phyloP scores from a whole-genome alignment of 2,797 vertebrate genomes.

The Steatocranus sp. region DNA sequence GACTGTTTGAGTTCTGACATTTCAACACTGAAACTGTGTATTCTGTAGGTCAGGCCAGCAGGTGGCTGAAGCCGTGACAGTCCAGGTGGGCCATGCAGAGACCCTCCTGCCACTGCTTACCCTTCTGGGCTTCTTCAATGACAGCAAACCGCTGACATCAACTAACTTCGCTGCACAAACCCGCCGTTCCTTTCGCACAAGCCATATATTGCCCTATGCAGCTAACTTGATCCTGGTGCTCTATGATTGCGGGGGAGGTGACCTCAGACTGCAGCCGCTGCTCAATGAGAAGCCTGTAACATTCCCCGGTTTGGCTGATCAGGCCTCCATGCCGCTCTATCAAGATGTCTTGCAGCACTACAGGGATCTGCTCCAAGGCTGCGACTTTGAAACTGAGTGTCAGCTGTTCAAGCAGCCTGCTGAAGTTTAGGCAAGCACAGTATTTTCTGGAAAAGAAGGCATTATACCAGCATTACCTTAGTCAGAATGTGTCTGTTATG shows the following conservation, averaged over 20 bases:
- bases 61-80: conserved; percentile 81
- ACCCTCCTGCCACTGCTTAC: conserved; percentile 90
- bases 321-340: conserved; percentile 74
- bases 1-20: background rate
- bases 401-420: conserved; percentile 10
- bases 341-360: conserved; percentile 80
- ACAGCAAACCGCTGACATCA: conserved; percentile 75
- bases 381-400: conserved; percentile 75
- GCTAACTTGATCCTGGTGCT: conserved; percentile 89
- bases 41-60: conserved; percentile 73
- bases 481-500: background rate
- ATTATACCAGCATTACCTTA: background rate
- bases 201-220: conserved; percentile 85
- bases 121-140: conserved; percentile 92
- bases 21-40: background rate
- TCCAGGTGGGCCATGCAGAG: conserved; percentile 94
- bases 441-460: background rate
- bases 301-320: conserved; percentile 72
- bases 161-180: conserved; percentile 77
- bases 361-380: conserved; percentile 78
- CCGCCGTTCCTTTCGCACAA: conserved; percentile 81
- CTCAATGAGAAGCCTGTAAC: conserved; percentile 85
- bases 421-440: background rate
- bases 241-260: conserved; percentile 84
- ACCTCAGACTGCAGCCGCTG: conserved; percentile 78